Conservation (phyloP, 2,113 vertebrate genomes). For the Charadrius vociferus region DNA sequence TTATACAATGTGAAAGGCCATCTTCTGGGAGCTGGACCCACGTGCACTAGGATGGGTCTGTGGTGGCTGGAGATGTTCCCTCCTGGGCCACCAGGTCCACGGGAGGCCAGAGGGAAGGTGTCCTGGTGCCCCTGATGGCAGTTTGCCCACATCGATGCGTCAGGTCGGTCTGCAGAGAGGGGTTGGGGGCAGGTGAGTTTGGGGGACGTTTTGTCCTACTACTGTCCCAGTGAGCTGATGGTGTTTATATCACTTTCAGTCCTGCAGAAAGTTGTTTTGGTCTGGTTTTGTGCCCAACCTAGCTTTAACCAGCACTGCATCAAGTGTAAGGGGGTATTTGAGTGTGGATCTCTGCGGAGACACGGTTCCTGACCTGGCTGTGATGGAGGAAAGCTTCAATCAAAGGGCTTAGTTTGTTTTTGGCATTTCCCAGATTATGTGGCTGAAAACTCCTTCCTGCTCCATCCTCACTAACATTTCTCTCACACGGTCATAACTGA, state of each 20-base stretch:
- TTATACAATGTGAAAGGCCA: not conserved
- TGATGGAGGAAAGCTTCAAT: not conserved
- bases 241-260: not conserved
- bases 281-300: not conserved
- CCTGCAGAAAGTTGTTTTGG: not conserved
- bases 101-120: rapidly evolving
- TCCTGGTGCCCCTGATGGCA: not conserved
- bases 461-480: not conserved
- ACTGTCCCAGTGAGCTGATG: not conserved
- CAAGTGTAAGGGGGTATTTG: not conserved
- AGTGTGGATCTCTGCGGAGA: not conserved
- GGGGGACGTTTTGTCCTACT: not conserved
- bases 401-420: not conserved
- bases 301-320: not conserved
- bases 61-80: not conserved
- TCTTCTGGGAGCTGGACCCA: not conserved
- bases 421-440: not conserved
- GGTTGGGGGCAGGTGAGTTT: not conserved
- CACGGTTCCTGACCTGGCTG: rapidly evolving
- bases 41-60: rapidly evolving
- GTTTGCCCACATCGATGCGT: not conserved
- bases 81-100: not conserved
- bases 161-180: rapidly evolving
- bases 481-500: rapidly evolving
- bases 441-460: not conserved